Percentiles rank a stretch among this genome's conserved stretches.
Conservation (phyloP, 2,888 invertebrate genomes). For the Nesidiocoris tenuis region DNA sequence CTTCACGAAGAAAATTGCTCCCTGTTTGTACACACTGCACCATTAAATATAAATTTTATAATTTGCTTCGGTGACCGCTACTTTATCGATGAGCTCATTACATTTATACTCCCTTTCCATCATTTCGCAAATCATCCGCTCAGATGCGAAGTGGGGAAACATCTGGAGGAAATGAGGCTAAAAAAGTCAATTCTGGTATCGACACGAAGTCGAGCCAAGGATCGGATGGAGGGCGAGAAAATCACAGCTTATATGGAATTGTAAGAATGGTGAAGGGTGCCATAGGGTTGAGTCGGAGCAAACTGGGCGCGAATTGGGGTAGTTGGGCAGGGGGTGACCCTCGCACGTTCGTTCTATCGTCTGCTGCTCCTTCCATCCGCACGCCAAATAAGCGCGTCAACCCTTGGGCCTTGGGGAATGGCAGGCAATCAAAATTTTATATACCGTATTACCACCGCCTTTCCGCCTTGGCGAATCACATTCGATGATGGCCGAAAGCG, state of each 20-base stretch:
- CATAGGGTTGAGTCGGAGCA: neutral
- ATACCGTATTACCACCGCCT: constrained; percentile 32
- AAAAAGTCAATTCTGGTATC: neutral
- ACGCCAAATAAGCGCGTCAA: constrained; percentile 14
- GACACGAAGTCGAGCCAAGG: neutral
- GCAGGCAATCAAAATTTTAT: constrained; percentile 37
- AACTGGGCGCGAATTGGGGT: constrained; percentile 1
- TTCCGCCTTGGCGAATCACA: constrained; percentile 24
- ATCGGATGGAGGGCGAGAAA: constrained; percentile 4
- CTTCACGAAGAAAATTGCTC: too few species aligned
- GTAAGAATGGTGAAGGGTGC: neutral
- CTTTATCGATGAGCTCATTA: too few species aligned
- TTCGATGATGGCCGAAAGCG: constrained; percentile 22
- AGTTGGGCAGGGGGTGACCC: neutral
- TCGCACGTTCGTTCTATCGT: neutral
- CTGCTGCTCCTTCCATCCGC: neutral
- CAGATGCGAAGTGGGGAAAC: too few species aligned
- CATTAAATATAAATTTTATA: too few species aligned
- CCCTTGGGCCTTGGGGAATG: constrained; percentile 18
- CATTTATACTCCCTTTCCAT: too few species aligned
- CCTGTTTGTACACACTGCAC: too few species aligned
- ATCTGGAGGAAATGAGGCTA: neutral
- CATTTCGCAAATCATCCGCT: too few species aligned
- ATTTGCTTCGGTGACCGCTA: too few species aligned
- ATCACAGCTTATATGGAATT: constrained; percentile 14